Evolutionary conservation across 1,140 invertebrate genomes (phyloP), one percentile per base, ranked within the genome.

Genomic region (Dinoponera quadriceps): DNA sequence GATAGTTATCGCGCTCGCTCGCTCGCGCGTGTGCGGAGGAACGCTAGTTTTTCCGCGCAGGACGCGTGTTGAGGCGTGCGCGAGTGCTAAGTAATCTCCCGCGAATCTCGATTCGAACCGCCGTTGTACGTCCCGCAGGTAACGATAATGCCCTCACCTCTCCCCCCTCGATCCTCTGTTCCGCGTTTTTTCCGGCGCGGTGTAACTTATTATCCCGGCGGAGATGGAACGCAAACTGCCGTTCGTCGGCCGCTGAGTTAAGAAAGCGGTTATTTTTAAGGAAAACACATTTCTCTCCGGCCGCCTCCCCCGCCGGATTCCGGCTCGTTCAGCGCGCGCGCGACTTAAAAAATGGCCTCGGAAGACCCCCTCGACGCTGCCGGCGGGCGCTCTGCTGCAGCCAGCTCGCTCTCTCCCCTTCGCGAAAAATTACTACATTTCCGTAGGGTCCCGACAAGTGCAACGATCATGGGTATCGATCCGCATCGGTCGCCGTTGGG

Each of bases 401-500:
- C n/a, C 18, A 25, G 55, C 55, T 2, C 3, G 9, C 57, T 59
- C 66, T 49, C 48, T 55, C 65, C 22, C 80, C 20, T 22, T 20
- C 0, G 9, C 71, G 33, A 71, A 72, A 33, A 69, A 86, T 81
- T 68, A 62, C 62, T 55, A 44, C 69, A 22, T n/a, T 63, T 55
- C 25, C 51, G 25, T 18, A 57, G 27, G 33, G 22, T 29, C 20
- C 14, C 33, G 84, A 59, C 57, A 86, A 85, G 27, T 63, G 80
- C 33, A 77, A 86, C 65, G 54, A 83, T 87, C 72, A 51, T 62
- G 65, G 25, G 68, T 27, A 69, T 82, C 84, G 57, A 55, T 77
- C 65, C 27, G 44, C 54, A 75, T 71, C 54, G 60, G 57, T 78
- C 38, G 72, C 48, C 22, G 5, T 3, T 51, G 71, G 55, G n/a